Evolutionary conservation across 2,797 vertebrate genomes (phyloP).

Genomic region (Corythornis leucogaster): DNA sequence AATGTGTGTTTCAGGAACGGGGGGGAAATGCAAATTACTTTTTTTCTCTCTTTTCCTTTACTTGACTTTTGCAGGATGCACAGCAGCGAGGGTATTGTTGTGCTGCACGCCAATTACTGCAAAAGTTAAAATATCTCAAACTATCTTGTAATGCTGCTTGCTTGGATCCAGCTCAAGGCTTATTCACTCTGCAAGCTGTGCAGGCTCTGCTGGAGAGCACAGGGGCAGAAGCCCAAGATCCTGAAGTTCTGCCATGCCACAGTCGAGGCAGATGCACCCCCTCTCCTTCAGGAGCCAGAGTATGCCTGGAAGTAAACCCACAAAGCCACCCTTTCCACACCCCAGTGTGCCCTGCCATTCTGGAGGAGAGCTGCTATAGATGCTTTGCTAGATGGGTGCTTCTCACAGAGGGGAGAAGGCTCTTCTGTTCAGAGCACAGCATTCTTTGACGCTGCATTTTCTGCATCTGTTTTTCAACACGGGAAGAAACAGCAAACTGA

Average conservation of each 20-base stretch:
- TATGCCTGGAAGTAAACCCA: not conserved
- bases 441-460: not conserved
- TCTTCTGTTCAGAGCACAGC: not conserved
- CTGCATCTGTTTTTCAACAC: not conserved
- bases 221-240: not conserved
- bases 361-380: not conserved
- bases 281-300: rapidly evolving
- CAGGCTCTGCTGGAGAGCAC: not conserved
- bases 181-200: rapidly evolving
- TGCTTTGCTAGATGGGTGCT: not conserved
- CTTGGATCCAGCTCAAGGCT: not conserved
- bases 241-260: not conserved
- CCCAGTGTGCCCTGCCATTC: not conserved
- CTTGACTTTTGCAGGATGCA: not conserved
- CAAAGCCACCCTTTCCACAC: not conserved
- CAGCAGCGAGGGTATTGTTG: not conserved
- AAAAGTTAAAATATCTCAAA: not conserved
- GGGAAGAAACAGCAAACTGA: not conserved
- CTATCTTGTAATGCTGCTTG: not conserved
- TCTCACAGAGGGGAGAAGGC: not conserved
- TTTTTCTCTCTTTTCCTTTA: not conserved
- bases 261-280: rapidly evolving
- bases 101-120: not conserved
- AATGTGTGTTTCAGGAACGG: not conserved
- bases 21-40: not conserved